A percentile compares a stretch with the other conserved stretches of the same genome.
Conservation (phyloP, 2,113 vertebrate species). For the Trematomus loennbergii region DNA sequence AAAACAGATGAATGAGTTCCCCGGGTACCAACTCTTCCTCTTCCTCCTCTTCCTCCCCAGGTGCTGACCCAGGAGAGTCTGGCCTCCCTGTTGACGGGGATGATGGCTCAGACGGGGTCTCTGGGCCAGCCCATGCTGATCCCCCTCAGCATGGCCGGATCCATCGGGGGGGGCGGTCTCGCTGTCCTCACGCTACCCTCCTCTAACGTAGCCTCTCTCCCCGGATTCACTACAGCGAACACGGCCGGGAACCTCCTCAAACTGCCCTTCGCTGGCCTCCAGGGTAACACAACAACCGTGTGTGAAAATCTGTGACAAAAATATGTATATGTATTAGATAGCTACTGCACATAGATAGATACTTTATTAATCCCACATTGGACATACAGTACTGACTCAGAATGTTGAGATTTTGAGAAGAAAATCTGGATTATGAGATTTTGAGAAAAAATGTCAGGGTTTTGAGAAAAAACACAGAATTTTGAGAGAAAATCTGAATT, state of each 20-base stretch:
- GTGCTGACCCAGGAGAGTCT: slow-evolving; percentile 97
- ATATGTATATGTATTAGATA: too few species aligned
- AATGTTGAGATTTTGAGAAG: too few species aligned
- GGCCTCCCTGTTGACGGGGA: slow-evolving; percentile 95
- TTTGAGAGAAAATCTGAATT: too few species aligned
- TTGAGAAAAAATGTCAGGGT: too few species aligned
- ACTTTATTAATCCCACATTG: too few species aligned
- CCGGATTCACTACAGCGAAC: slow-evolving; percentile 89
- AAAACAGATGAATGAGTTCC: too few species aligned
- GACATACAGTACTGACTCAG: too few species aligned
- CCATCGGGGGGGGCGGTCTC: slow-evolving; percentile 92
- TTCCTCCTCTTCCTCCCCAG: slow-evolving; percentile 73
- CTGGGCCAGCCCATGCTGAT: slow-evolving; percentile 97
- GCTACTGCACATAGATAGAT: too few species aligned
- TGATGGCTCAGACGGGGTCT: slow-evolving; percentile 95
- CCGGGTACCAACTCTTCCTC: too few species aligned
- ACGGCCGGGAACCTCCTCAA: slow-evolving; percentile 91
- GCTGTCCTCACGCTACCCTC: slow-evolving; percentile 95
- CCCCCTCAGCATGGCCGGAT: slow-evolving; percentile 95
- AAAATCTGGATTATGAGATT: too few species aligned
- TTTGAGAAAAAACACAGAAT: too few species aligned
- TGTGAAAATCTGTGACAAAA: too few species aligned
- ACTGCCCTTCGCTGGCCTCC: slow-evolving; percentile 91
- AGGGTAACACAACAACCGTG: slow-evolving; percentile 85
- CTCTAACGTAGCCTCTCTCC: slow-evolving; percentile 91